Base-by-base conservation (phyloP, 2,797 vertebrate species). In the Clarias pachynema region DNA sequence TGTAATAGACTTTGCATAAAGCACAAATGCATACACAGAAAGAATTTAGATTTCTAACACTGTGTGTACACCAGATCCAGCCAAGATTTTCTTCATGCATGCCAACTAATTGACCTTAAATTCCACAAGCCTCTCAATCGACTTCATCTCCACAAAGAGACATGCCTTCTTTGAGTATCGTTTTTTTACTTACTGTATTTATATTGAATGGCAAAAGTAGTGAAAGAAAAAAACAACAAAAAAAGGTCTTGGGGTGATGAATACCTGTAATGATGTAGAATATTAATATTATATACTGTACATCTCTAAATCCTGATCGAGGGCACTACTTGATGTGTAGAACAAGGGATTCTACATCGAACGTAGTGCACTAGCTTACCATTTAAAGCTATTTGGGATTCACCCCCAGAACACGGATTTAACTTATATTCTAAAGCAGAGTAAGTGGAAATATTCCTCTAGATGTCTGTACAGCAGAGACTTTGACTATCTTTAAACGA, bases 1-100 rank as follows among this genome's bases (percentile, higher is more conserved):
- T 79, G 77, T 37, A 79, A 79, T 31, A 62, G 77, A 40, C 12
- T 60, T 18, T 34, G 53, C 53, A 74, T 56, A 78, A 78, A 34
- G 29, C 74, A 79, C 57, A 62, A 79, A 81, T 49, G 79, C n/a
- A 59, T 34, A 14, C 56, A 34, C 74, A 24, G 9, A 24, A 34
- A 34, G 53, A 77, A 34, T 59, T 37, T 37, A 22, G 31, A 37
- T 69, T 73, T 44, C 40, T 73, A 14, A 72, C 5, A 6, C 20
- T 22, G 20, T 69, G 31, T 34, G 31, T 68, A 14, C 31, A 69
- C 31, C 20, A 40, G 22, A 70, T 69, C 65, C 5, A 77, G n/a
- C n/a, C 20, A 29, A 37, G 56, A 15, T 60, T 68, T 72, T n/a
- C 31, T 73, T 73, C 10, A n/a, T 49, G 10, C 40, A 73, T 44